A percentile compares a stretch with the other conserved stretches of the same genome.
phyloP scores from a whole-genome alignment of 2,797 vertebrate species.

The Galagoides demidoff region DNA sequence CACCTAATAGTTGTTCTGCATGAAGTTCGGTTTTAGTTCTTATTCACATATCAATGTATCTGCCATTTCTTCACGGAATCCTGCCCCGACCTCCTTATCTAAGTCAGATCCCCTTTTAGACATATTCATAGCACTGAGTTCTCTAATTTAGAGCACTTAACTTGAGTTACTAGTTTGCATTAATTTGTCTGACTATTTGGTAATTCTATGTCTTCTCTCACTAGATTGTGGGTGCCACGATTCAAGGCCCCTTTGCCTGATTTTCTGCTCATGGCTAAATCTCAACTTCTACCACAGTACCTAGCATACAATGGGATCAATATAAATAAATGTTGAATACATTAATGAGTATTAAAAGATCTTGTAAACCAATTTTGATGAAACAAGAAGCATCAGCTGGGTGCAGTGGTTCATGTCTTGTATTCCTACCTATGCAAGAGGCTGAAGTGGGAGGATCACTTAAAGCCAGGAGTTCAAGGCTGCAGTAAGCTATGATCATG shows the following conservation, averaged over 20 bases:
- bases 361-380: not conserved
- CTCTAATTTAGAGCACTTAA: not conserved
- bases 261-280: not conserved
- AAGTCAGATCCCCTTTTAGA: not conserved
- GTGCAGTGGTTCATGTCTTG: not conserved
- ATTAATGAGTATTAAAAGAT: not conserved
- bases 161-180: not conserved
- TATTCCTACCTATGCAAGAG: not conserved
- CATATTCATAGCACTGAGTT: not conserved
- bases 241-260: not conserved
- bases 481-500: not conserved
- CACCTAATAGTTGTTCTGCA: not conserved
- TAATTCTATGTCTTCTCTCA: not conserved
- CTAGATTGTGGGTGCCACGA: not conserved
- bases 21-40: not conserved
- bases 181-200: constrained; percentile 18
- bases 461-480: not conserved
- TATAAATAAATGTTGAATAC: not conserved
- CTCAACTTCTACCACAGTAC: not conserved
- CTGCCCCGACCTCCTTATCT: not conserved
- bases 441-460: not conserved
- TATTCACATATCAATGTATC: not conserved
- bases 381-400: not conserved
- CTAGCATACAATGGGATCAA: not conserved
- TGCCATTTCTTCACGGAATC: not conserved